Base-by-base conservation (phyloP, 2,113 vertebrate species). In the Anarhynchus alexandrinus region DNA sequence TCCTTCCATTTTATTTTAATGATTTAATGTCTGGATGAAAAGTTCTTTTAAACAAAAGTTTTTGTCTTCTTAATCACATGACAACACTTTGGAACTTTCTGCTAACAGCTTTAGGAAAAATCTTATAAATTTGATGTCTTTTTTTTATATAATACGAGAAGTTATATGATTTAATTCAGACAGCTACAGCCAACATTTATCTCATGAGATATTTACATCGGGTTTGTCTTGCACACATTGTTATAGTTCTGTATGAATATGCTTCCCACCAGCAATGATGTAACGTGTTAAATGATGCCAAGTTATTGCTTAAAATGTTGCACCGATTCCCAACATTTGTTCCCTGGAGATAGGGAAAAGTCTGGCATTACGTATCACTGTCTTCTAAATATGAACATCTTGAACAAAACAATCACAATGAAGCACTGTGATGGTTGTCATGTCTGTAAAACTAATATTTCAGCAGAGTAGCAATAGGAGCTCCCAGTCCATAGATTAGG, bases 281-380 rank as follows among this genome's bases (percentile, higher is more conserved):
- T 90, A 96, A 96, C 95, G 38, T 76, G 55, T 90, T 74, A 96
- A 79, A 96, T 96, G 85, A 84, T 91, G 92, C 93, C 96, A 97
- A 97, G 69, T 74, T 94, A 84, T 88, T 95, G 80, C 89, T 93
- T 90, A 97, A 96, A 96, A 95, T 54, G 47, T 86, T 90, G 77
- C 70, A 94, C 67, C 3, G 2, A 90, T 94, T 96, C 90, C 95
- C 86, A 94, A 61, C n/a, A 42, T 90, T 95, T 94, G 57, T 42
- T 87, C 86, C 78, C 52, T 70, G 40, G 61, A 94, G 81, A 88
- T 11, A 89, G 25, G 80, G 55, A 67, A 90, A 94, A 93, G 90
- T 87, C 90, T 95, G 94, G 64, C 66, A 91, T 95, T 89, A 21
- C 3, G 2, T 86, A 94, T 88, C 69, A 45, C 32, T 45, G 57